A percentile compares a stretch with the other conserved stretches of the same genome.
phyloP scores from a whole-genome alignment of 1,140 invertebrate genomes.

The Laodelphax striatellus region DNA sequence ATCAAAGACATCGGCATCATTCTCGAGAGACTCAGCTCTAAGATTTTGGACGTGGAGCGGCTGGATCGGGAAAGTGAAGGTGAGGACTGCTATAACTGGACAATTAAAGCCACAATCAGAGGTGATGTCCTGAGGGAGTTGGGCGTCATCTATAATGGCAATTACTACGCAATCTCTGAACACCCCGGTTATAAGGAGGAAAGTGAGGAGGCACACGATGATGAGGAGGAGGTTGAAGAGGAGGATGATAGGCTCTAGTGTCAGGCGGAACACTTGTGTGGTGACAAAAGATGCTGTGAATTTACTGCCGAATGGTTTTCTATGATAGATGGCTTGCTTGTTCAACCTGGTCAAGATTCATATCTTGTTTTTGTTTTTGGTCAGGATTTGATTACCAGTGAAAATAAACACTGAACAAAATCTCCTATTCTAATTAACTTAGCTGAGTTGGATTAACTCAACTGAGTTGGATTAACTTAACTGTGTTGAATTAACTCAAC shows the following conservation, averaged over 20 bases:
- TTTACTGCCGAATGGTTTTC: too few relatives aligned
- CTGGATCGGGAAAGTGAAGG: constrained; percentile 81
- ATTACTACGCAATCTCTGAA: constrained; percentile 89
- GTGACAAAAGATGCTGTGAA: too few relatives aligned
- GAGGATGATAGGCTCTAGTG: constrained; percentile 31
- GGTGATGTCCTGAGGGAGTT: constrained; percentile 80
- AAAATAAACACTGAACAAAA: too few relatives aligned
- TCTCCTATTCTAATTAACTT: too few relatives aligned
- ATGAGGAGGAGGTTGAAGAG: constrained; percentile 66
- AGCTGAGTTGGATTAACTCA: too few relatives aligned
- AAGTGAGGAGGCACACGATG: constrained; percentile 67
- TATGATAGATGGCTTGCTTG: too few relatives aligned
- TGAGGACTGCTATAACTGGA: constrained; percentile 89
- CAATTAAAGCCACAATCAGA: constrained; percentile 82
- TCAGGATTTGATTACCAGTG: too few relatives aligned
- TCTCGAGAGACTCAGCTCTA: constrained; percentile 78
- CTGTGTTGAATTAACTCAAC: too few relatives aligned
- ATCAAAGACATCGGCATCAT: constrained; percentile 94
- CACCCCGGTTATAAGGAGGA: constrained; percentile 84
- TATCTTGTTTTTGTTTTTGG: too few relatives aligned
- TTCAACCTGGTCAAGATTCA: too few relatives aligned
- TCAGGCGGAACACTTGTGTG: not conserved
- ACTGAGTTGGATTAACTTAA: too few relatives aligned
- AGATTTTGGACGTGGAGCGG: constrained; percentile 85
- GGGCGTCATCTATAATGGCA: constrained; percentile 89